Base-by-base conservation (phyloP, 2,888 invertebrate species). In the Drosophila mulleri region DNA sequence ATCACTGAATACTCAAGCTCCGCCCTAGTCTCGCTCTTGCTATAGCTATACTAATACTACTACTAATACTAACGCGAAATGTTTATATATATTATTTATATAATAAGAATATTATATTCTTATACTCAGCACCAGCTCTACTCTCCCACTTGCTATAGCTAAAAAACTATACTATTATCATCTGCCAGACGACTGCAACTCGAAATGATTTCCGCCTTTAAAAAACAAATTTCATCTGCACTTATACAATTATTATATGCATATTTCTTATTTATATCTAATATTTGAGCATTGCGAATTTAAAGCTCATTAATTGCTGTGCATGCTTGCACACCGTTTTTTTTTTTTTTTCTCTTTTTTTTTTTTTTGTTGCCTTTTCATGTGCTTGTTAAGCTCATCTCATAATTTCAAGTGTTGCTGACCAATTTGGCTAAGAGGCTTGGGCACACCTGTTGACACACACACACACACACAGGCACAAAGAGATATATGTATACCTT, bases 391-490 rank as follows among this genome's bases (percentile, higher is more conserved):
- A 14, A 29, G 53, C 26, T 41, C 53, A 69, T 61, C 62, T 64
- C 62, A 62, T 44, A 62, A 56, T 62, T 50, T 48, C 44, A 35
- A 29, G 26, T 18, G 7, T n/a, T 57, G 48, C 59, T 75, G 76
- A 56, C 60, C 75, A 76, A 69, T 47, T 79, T 57, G 57, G 18
- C 16, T 54, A 56, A 52, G 32, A 41, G 53, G 18, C 12, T 18
- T 39, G 35, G 59, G 26, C 80, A 59, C 69, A 75, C 75, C 80
- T 79, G 80, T 59, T n/a, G 29, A 44, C 42, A 62, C 47, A 62
- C 42, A 63, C 54, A 48, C n/a, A 26, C 41, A 54, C 11, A 54
- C 12, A 23, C 6, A n/a, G 6, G 39, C 7, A 37, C 26, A 11
- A 3, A 29, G 29, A 29, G 29, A 8, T 23, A 23, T 11, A 39